Evolutionary conservation across 2,888 invertebrate species (phyloP), one percentile per base, ranked within the genome.

Genomic region (Trilocha varians): DNA sequence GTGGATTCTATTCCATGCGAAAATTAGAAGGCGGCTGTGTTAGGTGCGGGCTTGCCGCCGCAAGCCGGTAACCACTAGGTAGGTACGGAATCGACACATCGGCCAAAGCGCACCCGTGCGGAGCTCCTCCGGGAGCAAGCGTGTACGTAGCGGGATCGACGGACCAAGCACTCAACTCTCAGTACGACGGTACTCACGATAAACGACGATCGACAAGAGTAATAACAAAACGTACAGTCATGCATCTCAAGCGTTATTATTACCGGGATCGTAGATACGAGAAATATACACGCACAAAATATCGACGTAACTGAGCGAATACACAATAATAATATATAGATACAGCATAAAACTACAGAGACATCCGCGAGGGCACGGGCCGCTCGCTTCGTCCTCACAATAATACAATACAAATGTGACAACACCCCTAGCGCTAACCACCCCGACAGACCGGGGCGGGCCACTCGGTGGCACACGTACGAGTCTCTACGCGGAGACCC

Each of bases 191-290:
- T 73, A 76, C 69, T 75, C 75, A 71, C 79, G 80, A 70, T 66
- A 65, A 67, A 82, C 77, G 80, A 78, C 79, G 79, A 75, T 78
- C 74, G 76, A 80, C 78, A 79, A 79, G 79, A 85, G 82, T 84
- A 85, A 84, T 83, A 84, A 87, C 82, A 70, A 92, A 92, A 92
- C 91, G 91, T 91, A 91, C 91, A 91, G 90, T 89, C 92, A 92
- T 92, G 92, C 92, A 92, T 90, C 73, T 89, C 89, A 92, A 92
- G 92, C 92, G 91, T 92, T 92, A 92, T 92, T 92, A 92, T 92
- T 92, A 92, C 91, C 91, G 91, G 91, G 91, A 90, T 89, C 86
- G 79, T 78, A 80, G 80, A 75, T 78, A 83, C 78, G 84, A 85
- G 83, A 84, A 83, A 84, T 83, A 82, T 83, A 84, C 84, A 84